Evolutionary conservation across 2,113 vertebrate genomes (phyloP).

Genomic region (Otis tarda): DNA sequence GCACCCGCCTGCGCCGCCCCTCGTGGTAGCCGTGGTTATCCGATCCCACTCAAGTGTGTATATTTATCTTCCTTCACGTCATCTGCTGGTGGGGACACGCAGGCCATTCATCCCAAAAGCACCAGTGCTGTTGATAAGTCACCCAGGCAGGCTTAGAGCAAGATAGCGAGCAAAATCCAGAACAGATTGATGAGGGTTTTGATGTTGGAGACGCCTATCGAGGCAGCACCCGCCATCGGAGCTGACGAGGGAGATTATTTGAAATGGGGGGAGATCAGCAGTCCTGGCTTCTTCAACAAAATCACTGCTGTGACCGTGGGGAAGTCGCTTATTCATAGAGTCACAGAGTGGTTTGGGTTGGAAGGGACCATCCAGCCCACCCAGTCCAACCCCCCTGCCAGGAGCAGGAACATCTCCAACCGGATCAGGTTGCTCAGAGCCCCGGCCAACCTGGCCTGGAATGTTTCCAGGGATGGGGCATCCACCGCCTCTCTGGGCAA

Average conservation of each 20-base stretch:
- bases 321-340: no score
- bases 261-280: background rate
- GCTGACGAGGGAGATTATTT: background rate
- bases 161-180: background rate
- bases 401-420: no score
- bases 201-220: background rate
- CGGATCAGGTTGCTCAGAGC: no score
- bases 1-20: background rate
- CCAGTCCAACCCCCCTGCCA: no score
- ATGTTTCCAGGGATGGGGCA: no score
- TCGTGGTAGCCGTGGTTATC: background rate
- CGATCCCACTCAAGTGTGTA: background rate
- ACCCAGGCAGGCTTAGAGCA: background rate
- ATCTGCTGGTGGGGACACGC: background rate
- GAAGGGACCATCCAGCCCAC: no score
- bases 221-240: background rate
- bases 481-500: no score
- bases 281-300: background rate
- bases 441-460: no score
- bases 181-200: background rate
- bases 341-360: no score
- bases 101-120: background rate
- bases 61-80: background rate
- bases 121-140: background rate
- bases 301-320: accelerated